A percentile compares a stretch with the other conserved stretches of the same genome.
Evolutionary conservation across 2,888 invertebrate species (phyloP).

Genomic region (Eremobia ochroleuca): DNA sequence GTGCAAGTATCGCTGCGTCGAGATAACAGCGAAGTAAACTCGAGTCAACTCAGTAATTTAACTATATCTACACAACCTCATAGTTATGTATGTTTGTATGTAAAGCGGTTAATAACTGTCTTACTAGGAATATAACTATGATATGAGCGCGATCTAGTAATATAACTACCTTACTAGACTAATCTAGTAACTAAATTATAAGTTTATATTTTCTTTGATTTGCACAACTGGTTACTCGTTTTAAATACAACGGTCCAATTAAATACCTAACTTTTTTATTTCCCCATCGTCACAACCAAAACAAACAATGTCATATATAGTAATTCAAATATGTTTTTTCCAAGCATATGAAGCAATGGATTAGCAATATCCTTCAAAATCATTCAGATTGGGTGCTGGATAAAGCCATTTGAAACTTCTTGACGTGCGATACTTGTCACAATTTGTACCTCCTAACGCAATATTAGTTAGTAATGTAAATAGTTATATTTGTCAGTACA

Average conservation of each 20-base stretch:
- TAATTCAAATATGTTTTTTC: neutral
- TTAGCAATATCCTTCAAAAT: neutral
- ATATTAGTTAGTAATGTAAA: conserved; percentile 70
- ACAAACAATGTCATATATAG: neutral
- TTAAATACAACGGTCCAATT: neutral
- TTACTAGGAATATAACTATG: neutral
- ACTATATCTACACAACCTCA: neutral
- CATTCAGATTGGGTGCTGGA: neutral
- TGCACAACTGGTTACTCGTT: neutral
- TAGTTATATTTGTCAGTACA: conserved; percentile 68
- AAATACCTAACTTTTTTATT: neutral
- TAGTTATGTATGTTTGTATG: no score
- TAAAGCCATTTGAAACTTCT: neutral
- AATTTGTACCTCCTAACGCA: conserved; percentile 63
- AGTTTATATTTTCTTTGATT: neutral
- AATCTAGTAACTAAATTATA: neutral
- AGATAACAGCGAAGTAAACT: neutral
- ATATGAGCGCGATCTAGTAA: neutral
- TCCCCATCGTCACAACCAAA: neutral
- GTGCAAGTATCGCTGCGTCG: conserved; percentile 49
- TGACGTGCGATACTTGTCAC: conserved; percentile 52
- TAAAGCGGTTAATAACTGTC: neutral
- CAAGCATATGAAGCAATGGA: neutral
- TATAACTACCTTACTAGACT: neutral
- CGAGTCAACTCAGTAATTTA: neutral